Evolutionary conservation across 2,888 invertebrate species (phyloP).

Genomic region (Drosophila mayaguana): DNA sequence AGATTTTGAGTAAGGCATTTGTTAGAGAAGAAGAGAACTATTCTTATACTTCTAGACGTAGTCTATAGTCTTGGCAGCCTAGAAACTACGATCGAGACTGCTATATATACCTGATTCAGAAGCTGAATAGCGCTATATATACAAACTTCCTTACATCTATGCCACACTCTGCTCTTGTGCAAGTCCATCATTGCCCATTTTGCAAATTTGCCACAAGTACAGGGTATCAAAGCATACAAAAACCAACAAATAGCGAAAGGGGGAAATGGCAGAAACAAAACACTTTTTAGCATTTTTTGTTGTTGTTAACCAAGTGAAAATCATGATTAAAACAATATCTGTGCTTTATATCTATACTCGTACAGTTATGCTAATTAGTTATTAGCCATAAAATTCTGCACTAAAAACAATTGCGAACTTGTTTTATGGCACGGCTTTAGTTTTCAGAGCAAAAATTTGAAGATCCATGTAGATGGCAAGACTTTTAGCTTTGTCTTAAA

Average conservation of each 20-base stretch:
- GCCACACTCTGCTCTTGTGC: neutral
- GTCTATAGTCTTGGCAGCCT: no score
- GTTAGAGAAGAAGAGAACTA: no score
- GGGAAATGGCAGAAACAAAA: constrained; percentile 35
- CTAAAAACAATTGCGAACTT: constrained; percentile 2
- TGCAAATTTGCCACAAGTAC: neutral
- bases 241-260: constrained; percentile 43
- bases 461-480: neutral
- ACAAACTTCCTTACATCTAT: no score
- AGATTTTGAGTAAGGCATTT: no score
- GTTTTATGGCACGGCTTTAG: neutral
- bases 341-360: constrained; percentile 30
- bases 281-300: neutral
- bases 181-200: neutral
- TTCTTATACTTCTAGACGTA: no score
- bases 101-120: no score
- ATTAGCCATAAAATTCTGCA: constrained; percentile 37
- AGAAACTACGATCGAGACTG: no score
- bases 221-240: constrained; percentile 8
- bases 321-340: constrained; percentile 52
- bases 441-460: neutral
- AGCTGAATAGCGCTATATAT: no score
- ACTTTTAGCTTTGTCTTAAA: neutral
- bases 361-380: constrained; percentile 47
- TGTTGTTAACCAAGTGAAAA: constrained; percentile 51